These are phyloP conservation scores for Papilio glaucus DNA, from an alignment of 1,140 invertebrate genomes.

Conservation along the genomic window DNA sequence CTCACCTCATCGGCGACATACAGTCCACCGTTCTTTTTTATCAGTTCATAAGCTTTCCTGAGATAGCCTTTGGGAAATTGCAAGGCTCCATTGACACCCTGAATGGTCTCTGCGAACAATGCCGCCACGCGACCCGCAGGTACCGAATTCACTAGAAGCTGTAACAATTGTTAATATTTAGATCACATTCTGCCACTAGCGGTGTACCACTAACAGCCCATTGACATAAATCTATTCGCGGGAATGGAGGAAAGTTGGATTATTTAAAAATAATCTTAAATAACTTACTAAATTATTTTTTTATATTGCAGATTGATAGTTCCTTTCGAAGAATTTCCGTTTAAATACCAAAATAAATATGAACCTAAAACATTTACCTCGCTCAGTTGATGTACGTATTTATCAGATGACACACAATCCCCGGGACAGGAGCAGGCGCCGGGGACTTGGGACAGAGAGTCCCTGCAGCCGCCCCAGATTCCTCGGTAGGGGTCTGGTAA, in stretches of 20 bases:
- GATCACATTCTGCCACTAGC: no score
- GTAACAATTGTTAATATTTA: neutral
- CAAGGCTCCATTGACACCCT: conserved; percentile 91
- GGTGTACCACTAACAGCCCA: no score
- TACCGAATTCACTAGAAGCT: conserved; percentile 89
- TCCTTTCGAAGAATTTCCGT: neutral
- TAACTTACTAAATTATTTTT: no score
- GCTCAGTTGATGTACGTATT: conserved; percentile 93
- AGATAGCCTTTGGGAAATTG: conserved; percentile 96
- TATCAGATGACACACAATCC: conserved; percentile 89
- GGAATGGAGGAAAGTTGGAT: no score
- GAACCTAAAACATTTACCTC: conserved; percentile 81
- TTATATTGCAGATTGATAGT: neutral
- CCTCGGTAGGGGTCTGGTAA: conserved; percentile 96
- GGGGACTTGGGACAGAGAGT: conserved; percentile 91
- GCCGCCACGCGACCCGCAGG: conserved; percentile 91
- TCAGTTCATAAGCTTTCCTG: conserved; percentile 91
- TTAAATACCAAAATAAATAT: neutral
- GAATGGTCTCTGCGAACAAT: conserved; percentile 97
- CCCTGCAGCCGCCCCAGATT: conserved; percentile 96
- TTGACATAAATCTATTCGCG: neutral
- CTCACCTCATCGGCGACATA: conserved; percentile 95
- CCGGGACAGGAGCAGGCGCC: conserved; percentile 87
- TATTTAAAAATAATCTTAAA: no score
- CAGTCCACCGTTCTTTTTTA: conserved; percentile 92